phyloP scores from a whole-genome alignment of 1,140 invertebrate species.

The Drosophila subpulchrella region DNA sequence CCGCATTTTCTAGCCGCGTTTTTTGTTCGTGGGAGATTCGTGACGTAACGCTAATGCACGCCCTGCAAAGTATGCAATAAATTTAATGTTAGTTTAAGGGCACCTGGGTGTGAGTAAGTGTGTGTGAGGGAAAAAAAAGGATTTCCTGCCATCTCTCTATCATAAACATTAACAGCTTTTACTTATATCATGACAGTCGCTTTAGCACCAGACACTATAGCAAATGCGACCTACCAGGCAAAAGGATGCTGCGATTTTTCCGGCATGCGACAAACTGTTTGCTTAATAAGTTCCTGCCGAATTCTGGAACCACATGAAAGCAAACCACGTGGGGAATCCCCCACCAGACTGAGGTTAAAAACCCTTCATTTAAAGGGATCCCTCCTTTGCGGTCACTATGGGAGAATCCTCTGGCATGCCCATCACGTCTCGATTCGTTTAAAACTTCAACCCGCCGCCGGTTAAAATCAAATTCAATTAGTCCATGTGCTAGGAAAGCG shows the following conservation, averaged over 20 bases:
- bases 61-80: constrained; percentile 73
- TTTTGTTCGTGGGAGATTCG: constrained; percentile 15
- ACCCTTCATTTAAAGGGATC: constrained; percentile 2
- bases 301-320: constrained; percentile 35
- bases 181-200: constrained; percentile 58
- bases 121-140: too few relatives aligned
- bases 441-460: constrained; percentile 55
- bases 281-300: constrained; percentile 55
- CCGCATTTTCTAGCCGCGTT: constrained; percentile 5
- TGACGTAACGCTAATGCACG: constrained; percentile 60
- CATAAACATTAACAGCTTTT: constrained; percentile 77
- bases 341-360: constrained; percentile 10
- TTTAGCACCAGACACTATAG: constrained; percentile 62
- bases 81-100: constrained; percentile 42
- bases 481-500: constrained; percentile 29
- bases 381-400: constrained; percentile 44
- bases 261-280: constrained; percentile 68
- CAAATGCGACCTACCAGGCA: constrained; percentile 42
- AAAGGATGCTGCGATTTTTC: constrained; percentile 51
- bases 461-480: constrained; percentile 78
- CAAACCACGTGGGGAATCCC: constrained; percentile 8
- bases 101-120: constrained; percentile 30
- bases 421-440: constrained; percentile 67
- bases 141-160: constrained; percentile 52
- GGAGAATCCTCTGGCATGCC: constrained; percentile 35